A percentile compares a stretch with the other conserved stretches of the same genome.
Evolutionary conservation across 2,797 vertebrate species (phyloP).

Genomic region (Acestrorhynchus altus): DNA sequence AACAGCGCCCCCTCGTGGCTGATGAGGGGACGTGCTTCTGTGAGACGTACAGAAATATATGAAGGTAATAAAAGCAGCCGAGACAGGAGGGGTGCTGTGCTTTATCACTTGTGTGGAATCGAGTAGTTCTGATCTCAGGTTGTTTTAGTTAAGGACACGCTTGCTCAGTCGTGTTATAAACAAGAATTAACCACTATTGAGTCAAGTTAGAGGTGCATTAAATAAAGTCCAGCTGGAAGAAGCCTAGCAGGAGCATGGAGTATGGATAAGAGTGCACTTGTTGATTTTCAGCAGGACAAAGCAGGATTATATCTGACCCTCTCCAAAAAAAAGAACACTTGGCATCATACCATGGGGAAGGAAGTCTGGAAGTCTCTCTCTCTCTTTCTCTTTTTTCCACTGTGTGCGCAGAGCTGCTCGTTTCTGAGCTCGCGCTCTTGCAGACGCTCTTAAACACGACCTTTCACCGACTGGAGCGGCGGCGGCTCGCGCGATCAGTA

Average conservation of each 20-base stretch:
- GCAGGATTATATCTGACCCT: constrained; percentile 6
- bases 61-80: not conserved
- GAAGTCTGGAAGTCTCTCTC: constrained; percentile 16
- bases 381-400: constrained; percentile 39
- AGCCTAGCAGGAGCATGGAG: not conserved
- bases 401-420: constrained; percentile 40
- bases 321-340: constrained; percentile 36
- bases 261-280: constrained; percentile 35
- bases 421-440: constrained; percentile 36
- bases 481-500: constrained; percentile 68
- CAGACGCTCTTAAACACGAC: constrained; percentile 37
- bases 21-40: constrained; percentile 37
- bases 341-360: constrained; percentile 43
- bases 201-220: not conserved
- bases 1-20: constrained; percentile 67
- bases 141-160: not conserved
- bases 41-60: not conserved
- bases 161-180: not conserved
- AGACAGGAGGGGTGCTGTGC: not conserved
- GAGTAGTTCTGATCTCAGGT: not conserved
- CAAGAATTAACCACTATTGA: not conserved
- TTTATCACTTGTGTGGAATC: not conserved
- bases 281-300: constrained; percentile 23
- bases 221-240: not conserved
- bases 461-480: constrained; percentile 67